Base-by-base conservation (phyloP, 2,797 vertebrate species). In the Hylomyscus alleni region DNA sequence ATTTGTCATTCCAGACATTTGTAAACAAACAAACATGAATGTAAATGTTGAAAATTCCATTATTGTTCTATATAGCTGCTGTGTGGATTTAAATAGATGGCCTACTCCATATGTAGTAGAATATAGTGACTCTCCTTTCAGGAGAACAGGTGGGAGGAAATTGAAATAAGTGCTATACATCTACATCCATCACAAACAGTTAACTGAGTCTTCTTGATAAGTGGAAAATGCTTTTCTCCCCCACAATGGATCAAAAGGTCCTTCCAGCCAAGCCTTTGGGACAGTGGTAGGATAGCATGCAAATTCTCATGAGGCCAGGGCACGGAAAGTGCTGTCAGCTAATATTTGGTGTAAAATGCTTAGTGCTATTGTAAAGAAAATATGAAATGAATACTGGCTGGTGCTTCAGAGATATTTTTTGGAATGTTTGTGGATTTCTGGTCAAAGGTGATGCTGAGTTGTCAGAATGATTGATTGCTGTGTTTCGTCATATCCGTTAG, bases 401-500 rank as follows among this genome's bases (percentile, higher is more conserved):
- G 62, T 60, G 40, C 47, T 93, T 56, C 62, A 26, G 78, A 89
- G 56, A 47, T 84, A 73, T 9, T 34, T 82, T 88, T 62, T 85
- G 40, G 56, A 90, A 89, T 94, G 91, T 95, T 95, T 92, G 20
- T 78, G n/a, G 29, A 19, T 91, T 96, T 91, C 52, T 88, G 80
- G 86, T 75, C 92, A 96, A 95, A 96, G 93, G 60, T 95, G 91
- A 96, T 91, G 15, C 50, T 62, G 81, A 58, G 34, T 73, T 97
- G 89, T 97, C 95, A 97, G 56, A 93, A 95, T 83, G 91, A 96
- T 92, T 95, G 90, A 93, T 95, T 91, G 86, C 22, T 93, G 11
- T 93, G 83, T 95, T 97, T 93, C 56, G 77, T 97, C 93, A 86
- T 89, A 92, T 72, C 93, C 90, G 50, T 75, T 65, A 22, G 40